Percentiles rank a stretch among this genome's conserved stretches.
phyloP scores from a whole-genome alignment of 2,797 vertebrate species.

The Natrix natrix region DNA sequence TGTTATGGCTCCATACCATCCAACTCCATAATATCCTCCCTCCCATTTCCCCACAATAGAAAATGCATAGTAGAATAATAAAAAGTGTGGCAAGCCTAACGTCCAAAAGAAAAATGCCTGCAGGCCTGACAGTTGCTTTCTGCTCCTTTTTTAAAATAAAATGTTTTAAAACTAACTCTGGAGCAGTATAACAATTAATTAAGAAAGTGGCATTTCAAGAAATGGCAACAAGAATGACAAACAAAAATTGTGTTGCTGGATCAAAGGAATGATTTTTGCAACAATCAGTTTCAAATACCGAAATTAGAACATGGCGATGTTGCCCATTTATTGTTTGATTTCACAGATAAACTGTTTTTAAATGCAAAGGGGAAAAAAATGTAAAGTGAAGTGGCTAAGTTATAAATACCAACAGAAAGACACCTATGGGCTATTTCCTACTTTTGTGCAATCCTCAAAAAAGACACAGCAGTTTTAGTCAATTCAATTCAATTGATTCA shows the following conservation, averaged over 20 bases:
- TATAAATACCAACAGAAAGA: background rate
- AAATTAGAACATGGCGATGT: background rate
- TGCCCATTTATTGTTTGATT: background rate
- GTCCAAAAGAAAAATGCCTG: too few species aligned
- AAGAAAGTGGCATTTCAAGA: background rate
- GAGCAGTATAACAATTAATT: background rate
- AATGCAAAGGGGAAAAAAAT: background rate
- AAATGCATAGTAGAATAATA: too few species aligned
- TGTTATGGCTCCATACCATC: too few species aligned
- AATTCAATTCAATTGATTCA: background rate
- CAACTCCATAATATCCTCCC: too few species aligned
- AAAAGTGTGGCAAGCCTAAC: too few species aligned
- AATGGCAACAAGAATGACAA: background rate
- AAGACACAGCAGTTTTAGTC: background rate
- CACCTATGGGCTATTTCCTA: background rate
- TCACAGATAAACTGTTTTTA: background rate
- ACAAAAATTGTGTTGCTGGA: background rate
- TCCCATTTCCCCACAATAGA: too few species aligned
- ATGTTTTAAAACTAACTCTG: background rate
- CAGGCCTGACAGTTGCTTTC: conserved; percentile 1
- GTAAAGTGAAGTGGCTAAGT: background rate
- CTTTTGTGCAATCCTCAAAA: background rate
- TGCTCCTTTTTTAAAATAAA: conserved; percentile 30
- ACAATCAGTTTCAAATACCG: background rate
- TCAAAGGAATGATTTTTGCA: background rate